phyloP scores from a whole-genome alignment of 2,113 vertebrate species.

The Mobula hypostoma region DNA sequence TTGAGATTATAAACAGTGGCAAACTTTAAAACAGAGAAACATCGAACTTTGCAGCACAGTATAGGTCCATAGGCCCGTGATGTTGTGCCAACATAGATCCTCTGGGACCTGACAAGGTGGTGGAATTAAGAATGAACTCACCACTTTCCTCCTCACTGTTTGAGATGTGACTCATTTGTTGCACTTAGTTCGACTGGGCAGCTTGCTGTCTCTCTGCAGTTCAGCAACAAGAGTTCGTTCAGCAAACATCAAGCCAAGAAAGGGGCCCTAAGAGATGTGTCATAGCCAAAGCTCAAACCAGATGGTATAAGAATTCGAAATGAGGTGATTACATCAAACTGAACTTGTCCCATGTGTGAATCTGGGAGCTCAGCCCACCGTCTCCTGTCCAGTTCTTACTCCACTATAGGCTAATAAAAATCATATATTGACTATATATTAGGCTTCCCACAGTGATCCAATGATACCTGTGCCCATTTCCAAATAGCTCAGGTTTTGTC shows the following conservation, averaged over 20 bases:
- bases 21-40: too few relatives aligned
- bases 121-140: background rate
- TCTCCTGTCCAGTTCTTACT: background rate
- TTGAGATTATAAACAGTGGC: too few relatives aligned
- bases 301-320: conserved; percentile 10
- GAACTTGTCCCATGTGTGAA: background rate
- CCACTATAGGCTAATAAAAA: background rate
- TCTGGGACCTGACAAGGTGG: background rate
- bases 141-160: background rate
- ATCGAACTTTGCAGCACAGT: too few relatives aligned
- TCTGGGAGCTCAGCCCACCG: background rate
- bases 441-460: background rate
- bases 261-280: background rate
- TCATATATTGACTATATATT: background rate
- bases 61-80: too few relatives aligned
- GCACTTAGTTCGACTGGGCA: background rate
- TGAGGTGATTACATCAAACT: background rate
- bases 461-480: background rate
- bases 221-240: background rate
- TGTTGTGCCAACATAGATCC: background rate
- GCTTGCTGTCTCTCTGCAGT: background rate
- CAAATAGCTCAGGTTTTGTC: background rate
- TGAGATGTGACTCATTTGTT: background rate
- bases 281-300: background rate
- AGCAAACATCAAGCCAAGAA: background rate